Conservation (phyloP, 2,113 vertebrate species). For the Pomatorhinus ruficollis region DNA sequence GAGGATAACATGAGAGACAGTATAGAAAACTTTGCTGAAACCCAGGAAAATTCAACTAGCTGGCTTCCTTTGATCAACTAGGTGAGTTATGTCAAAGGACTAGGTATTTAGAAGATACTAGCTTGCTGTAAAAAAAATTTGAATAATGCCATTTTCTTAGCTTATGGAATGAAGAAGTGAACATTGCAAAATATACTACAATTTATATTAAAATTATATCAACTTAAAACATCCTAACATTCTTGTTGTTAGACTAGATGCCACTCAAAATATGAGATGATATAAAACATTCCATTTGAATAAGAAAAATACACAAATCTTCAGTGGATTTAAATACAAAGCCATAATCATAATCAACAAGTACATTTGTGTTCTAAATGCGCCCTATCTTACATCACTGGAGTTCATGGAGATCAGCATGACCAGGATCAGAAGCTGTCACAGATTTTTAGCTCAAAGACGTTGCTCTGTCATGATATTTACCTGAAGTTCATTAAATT, state of each 20-base stretch:
- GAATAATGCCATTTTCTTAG: neutral
- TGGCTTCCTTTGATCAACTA: neutral
- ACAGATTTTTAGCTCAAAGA: neutral
- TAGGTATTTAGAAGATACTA: neutral
- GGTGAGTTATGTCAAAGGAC: neutral
- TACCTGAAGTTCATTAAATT: neutral
- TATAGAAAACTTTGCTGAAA: neutral
- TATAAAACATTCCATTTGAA: neutral
- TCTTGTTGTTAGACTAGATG: neutral
- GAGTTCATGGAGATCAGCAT: neutral
- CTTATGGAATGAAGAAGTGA: neutral
- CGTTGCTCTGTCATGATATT: neutral
- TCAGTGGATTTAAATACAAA: neutral
- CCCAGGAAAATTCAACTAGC: neutral
- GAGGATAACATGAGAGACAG: neutral
- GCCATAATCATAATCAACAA: neutral
- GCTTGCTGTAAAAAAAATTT: neutral
- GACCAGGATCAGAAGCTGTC: neutral
- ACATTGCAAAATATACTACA: neutral
- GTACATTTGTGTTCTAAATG: neutral
- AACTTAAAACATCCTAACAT: neutral
- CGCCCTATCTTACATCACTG: neutral
- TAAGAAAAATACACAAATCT: neutral
- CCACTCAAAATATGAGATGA: neutral
- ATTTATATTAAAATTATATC: neutral